Base-by-base conservation (phyloP, 2,888 invertebrate genomes). In the Schrankia costaestrigalis region DNA sequence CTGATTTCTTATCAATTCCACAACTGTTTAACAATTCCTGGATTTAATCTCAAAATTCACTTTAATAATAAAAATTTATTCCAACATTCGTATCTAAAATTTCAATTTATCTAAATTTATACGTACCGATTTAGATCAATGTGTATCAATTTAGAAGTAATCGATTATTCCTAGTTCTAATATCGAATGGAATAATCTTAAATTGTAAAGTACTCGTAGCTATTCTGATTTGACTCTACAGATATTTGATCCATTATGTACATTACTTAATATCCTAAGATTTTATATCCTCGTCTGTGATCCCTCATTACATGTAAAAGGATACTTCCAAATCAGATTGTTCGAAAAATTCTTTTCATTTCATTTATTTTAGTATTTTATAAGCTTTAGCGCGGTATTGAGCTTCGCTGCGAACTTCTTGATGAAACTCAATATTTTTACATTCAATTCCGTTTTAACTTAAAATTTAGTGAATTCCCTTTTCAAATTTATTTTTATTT, bases 1-100 rank as follows among this genome's bases (percentile, higher is more conserved):
- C 69, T 71, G 63, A 63, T 60, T 69, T 64, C 58, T 48, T 62
- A 73, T 84, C 84, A 85, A 84, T 85, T 84, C 81, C 84, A 67
- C 57, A 56, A 69, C 71, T 65, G 62, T 50, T 63, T 54, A 71
- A 72, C 83, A 82, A 82, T 81, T 82, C 81, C 81, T 69, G 65
- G 58, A 49, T 56, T 65, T 59, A 52, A 46, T 55, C 37, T 53
- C 49, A 39, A 44, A 35, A 46, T 41, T 35, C 30, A 32, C 36
- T 56, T 51, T 47, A 37, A 33, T 41, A 41, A 42, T 42, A 47
- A 46, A 33, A 32, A 36, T 42, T 46, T 45, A 41, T 27, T 43
- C 39, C 29, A 38, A 24, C 30, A 36, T 35, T 35, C 41, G 18
- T 43, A 33, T 35, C 38, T 45, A 55, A 44, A 40, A 27, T 33